phyloP scores from a whole-genome alignment of 2,888 invertebrate genomes.

The Coremacera marginata region DNA sequence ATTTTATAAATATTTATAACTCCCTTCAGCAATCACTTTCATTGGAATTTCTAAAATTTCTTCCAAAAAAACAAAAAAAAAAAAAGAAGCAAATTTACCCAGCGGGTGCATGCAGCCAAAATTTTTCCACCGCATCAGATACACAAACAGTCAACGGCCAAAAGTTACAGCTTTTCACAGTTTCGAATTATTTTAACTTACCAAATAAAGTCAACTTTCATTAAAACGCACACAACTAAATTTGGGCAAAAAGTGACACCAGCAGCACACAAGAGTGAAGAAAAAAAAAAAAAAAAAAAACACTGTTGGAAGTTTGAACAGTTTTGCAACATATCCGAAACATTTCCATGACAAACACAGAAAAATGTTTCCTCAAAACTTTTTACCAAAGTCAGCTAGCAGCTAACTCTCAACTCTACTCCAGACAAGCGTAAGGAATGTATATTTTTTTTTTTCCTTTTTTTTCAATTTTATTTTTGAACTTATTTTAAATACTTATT shows the following conservation, averaged over 20 bases:
- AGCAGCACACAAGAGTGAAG: neutral
- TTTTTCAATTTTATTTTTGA: no score
- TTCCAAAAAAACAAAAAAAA: no score
- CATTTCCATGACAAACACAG: slow-evolving; percentile 24
- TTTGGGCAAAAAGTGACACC: neutral
- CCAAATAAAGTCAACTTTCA: neutral
- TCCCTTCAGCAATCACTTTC: no score
- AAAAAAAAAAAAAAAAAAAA: neutral
- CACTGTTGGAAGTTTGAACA: neutral
- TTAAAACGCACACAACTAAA: neutral
- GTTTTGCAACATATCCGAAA: slow-evolving; percentile 23
- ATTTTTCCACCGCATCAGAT: neutral
- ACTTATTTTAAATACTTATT: no score
- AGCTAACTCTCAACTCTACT: no score
- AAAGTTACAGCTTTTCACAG: neutral
- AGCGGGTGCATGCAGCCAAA: no score
- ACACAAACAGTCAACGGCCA: neutral
- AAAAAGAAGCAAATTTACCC: no score
- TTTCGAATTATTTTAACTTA: no score
- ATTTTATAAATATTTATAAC: no score
- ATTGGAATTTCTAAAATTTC: no score
- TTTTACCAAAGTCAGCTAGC: slow-evolving; percentile 3
- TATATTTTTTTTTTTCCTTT: no score
- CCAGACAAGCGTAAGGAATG: no score
- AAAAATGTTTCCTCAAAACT: slow-evolving; percentile 3